Evolutionary conservation across 1,140 invertebrate genomes (phyloP), one percentile per base, ranked within the genome.

Genomic region (Atta colombica): DNA sequence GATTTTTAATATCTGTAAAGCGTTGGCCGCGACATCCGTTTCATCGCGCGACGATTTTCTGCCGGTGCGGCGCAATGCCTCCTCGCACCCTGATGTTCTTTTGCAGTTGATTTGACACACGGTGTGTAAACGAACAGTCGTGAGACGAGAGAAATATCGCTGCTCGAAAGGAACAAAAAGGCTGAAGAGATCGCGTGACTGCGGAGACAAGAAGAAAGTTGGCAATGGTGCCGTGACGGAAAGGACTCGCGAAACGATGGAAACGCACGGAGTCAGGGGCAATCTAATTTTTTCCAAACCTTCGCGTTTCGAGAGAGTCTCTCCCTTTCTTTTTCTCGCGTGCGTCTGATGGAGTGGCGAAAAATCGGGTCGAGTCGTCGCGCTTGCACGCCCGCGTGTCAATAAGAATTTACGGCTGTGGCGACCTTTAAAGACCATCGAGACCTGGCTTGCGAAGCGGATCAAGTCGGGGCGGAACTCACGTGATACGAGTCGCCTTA

Each of bases 341-440:
- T 80, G 53, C 55, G n/a, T 49, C 45, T n/a, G 10, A 45, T 21
- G 61, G 21, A 77, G 35, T 55, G 55, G 53, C 72, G 49, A 51
- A 61, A 55, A 77, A 87, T 77, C 58, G 60, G 31, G 49, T 63
- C 55, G 61, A 55, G 31, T 68, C 61, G 85, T 66, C 35, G 51
- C 31, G 4, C 5, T 53, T 55, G 53, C 72, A 53, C 21, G 7
- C 5, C 31, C 75, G 1, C 49, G 82, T 82, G 75, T 75, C 90
- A 89, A 91, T 91, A 88, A 82, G 71, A 72, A 91, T 91, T 91
- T 89, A 91, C 77, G 87, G 68, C 14, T 39, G 4, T 21, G 51
- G 10, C 75, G 82, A 91, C 90, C 88, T 91, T 89, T 88, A 91
- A 91, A 91, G 90, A 89, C 71, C 87, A 86, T 60, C 68, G 75